Evolutionary conservation across 2,797 vertebrate genomes (phyloP).

Genomic region (Takifugu rubripes): DNA sequence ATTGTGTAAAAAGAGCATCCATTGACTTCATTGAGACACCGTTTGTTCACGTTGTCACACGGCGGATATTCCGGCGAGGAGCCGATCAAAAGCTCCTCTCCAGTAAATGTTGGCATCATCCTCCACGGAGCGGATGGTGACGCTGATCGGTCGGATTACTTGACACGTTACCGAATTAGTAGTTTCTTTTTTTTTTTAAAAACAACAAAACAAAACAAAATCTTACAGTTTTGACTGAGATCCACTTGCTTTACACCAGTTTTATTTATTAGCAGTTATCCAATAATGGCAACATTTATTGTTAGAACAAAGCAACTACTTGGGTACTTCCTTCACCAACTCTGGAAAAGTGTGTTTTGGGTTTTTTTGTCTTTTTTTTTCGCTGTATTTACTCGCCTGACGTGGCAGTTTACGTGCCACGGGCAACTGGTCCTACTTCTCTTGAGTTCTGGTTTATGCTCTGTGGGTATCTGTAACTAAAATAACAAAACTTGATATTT

Average conservation of each 20-base stretch:
- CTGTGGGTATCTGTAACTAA: slow-evolving; percentile 65
- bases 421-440: neutral
- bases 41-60: slow-evolving; percentile 1
- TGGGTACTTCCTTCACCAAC: neutral
- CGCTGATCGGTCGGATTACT: slow-evolving; percentile 56
- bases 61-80: neutral
- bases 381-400: neutral
- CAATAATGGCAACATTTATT: neutral
- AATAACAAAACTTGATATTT: slow-evolving; percentile 38
- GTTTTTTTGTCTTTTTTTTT: neutral
- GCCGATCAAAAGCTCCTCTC: neutral
- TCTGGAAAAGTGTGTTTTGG: neutral
- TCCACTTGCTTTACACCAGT: neutral
- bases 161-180: slow-evolving; percentile 57
- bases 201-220: slow-evolving; percentile 39
- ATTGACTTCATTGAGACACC: neutral
- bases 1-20: neutral
- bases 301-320: neutral
- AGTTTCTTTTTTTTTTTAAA: slow-evolving; percentile 19
- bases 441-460: slow-evolving; percentile 44
- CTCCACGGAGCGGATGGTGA: neutral
- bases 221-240: neutral
- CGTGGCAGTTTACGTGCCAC: neutral
- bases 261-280: neutral
- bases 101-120: no score